Percentiles rank a stretch among this genome's conserved stretches.
phyloP scores from a whole-genome alignment of 2,888 invertebrate genomes.

The Andrena fulva region DNA sequence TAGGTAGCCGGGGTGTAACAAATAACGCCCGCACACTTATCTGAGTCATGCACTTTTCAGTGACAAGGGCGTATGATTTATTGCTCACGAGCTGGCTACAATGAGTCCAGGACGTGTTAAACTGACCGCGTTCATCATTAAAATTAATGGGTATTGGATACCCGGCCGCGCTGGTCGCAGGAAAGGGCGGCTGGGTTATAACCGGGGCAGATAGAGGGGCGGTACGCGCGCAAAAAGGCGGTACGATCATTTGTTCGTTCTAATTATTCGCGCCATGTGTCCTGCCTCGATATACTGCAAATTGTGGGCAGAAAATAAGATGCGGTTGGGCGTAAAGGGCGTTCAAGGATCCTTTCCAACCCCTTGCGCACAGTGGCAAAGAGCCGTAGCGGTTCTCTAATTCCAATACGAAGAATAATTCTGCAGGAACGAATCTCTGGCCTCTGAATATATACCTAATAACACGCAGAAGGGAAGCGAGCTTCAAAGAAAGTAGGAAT shows the following conservation, averaged over 20 bases:
- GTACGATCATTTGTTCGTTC: slow-evolving; percentile 28
- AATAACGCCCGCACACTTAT: slow-evolving; percentile 71
- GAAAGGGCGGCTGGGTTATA: slow-evolving; percentile 33
- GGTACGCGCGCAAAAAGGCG: slow-evolving; percentile 34
- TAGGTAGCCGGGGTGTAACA: slow-evolving; percentile 55
- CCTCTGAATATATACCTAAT: neutral
- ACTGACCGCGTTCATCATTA: slow-evolving; percentile 80
- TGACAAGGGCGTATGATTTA: slow-evolving; percentile 74
- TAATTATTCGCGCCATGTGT: slow-evolving; percentile 30
- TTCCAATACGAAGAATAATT: neutral
- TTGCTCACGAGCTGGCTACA: slow-evolving; percentile 68
- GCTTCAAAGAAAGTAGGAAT: neutral
- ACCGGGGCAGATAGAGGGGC: slow-evolving; percentile 36
- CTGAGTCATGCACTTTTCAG: slow-evolving; percentile 74
- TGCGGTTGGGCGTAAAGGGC: neutral
- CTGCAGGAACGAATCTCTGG: too few relatives aligned
- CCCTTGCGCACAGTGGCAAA: neutral
- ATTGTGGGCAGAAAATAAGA: neutral
- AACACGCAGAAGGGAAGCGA: neutral
- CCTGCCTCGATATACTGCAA: neutral
- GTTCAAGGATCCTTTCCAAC: neutral
- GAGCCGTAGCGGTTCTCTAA: neutral
- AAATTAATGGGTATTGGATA: slow-evolving; percentile 82
- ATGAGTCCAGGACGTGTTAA: slow-evolving; percentile 77
- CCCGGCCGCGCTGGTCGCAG: slow-evolving; percentile 51